These are phyloP conservation scores for Embidobia sp. DNA, from an alignment of 2,888 invertebrate genomes.

Conservation along the genomic window DNA sequence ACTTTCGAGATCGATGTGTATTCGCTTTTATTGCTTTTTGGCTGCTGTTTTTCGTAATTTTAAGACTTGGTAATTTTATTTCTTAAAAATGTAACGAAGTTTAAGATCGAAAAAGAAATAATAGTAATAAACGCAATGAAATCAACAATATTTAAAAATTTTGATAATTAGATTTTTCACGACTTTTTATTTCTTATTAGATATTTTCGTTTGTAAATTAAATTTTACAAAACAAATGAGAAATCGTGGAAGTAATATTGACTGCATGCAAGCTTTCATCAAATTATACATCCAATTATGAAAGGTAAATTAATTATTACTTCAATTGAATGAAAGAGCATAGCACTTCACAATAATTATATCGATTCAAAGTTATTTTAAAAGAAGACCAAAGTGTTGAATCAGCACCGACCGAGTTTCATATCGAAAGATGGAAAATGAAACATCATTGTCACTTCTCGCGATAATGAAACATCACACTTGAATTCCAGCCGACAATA, in stretches of 20 bases:
- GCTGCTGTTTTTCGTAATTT: too few species aligned
- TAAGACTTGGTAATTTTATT: too few species aligned
- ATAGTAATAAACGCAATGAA: too few species aligned
- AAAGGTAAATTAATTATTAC: conserved; percentile 9
- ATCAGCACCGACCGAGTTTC: conserved; percentile 16
- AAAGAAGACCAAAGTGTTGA: conserved; percentile 14
- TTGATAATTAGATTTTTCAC: too few species aligned
- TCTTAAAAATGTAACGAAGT: too few species aligned
- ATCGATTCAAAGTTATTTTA: conserved; percentile 14
- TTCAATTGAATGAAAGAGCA: not conserved
- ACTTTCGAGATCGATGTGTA: not conserved
- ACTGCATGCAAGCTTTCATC: not conserved
- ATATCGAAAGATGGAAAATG: conserved; percentile 10
- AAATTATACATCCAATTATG: not conserved
- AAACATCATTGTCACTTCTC: conserved; percentile 4
- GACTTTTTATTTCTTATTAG: too few species aligned
- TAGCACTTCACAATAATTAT: conserved; percentile 5
- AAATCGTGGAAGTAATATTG: not conserved
- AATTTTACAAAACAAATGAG: not conserved
- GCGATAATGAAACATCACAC: conserved; percentile 26
- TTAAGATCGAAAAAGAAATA: too few species aligned
- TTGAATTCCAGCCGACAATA: conserved; percentile 13
- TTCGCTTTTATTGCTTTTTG: too few species aligned
- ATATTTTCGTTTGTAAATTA: too few species aligned
- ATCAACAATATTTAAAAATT: too few species aligned